phyloP scores from a whole-genome alignment of 1,140 invertebrate genomes.

The Heliconius nattereri region DNA sequence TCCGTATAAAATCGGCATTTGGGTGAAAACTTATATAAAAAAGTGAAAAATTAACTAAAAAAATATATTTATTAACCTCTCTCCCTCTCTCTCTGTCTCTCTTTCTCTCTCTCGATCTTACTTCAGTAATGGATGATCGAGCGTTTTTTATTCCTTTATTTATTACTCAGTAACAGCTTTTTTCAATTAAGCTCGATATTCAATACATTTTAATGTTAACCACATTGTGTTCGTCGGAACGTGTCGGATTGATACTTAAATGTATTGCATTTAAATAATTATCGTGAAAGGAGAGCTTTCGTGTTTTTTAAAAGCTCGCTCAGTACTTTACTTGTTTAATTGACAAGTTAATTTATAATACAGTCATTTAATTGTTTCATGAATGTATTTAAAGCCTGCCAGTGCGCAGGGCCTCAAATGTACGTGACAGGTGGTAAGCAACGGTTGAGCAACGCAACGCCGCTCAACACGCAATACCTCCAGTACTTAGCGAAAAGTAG shows the following conservation, averaged over 20 bases:
- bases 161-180: slow-evolving; percentile 5
- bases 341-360: neutral
- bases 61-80: neutral
- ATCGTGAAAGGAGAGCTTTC: neutral
- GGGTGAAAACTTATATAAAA: neutral
- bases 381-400: no score
- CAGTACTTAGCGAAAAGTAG: no score
- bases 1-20: neutral
- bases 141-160: neutral
- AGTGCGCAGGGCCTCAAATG: no score
- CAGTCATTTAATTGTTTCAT: no score
- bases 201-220: slow-evolving; percentile 11
- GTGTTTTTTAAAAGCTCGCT: neutral
- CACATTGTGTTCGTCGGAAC: slow-evolving; percentile 16
- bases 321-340: neutral
- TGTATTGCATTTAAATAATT: slow-evolving; percentile 10
- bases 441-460: no score
- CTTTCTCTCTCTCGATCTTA: neutral
- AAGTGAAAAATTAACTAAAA: neutral
- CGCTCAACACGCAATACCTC: no score
- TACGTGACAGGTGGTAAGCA: no score
- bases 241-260: slow-evolving; percentile 23
- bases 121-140: neutral
- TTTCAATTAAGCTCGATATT: slow-evolving; percentile 4
- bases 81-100: no score